phyloP scores from a whole-genome alignment of 2,797 vertebrate species.

The Clarias pachynema region DNA sequence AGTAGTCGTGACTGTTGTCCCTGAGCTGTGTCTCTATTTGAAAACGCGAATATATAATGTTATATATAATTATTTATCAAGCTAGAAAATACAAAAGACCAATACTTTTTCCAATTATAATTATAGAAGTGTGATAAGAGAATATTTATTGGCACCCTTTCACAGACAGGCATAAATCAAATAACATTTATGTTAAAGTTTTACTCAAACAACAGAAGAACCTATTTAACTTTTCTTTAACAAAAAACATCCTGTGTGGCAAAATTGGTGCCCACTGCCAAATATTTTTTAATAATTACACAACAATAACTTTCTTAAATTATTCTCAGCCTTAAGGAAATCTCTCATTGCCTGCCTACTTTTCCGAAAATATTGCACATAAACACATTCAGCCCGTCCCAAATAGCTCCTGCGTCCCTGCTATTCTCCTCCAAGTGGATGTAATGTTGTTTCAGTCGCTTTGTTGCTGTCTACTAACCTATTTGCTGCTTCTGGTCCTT shows the following conservation, averaged over 20 bases:
- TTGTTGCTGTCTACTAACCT: neutral
- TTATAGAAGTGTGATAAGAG: neutral
- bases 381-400: neutral
- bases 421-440: neutral
- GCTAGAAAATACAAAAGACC: neutral
- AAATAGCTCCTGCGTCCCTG: neutral
- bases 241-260: neutral
- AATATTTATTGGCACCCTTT: neutral
- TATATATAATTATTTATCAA: neutral
- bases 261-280: neutral
- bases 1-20: neutral
- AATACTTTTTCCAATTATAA: neutral
- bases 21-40: neutral
- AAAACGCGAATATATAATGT: neutral
- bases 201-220: neutral
- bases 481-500: neutral
- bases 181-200: neutral
- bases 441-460: neutral
- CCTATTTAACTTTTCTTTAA: neutral
- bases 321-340: neutral
- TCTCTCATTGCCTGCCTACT: neutral
- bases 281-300: neutral
- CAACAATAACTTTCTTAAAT: neutral
- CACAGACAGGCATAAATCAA: neutral
- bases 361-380: too few relatives aligned